Evolutionary conservation across 2,888 invertebrate genomes (phyloP), one percentile per base, ranked within the genome.

Genomic region (Bombylius discolor): DNA sequence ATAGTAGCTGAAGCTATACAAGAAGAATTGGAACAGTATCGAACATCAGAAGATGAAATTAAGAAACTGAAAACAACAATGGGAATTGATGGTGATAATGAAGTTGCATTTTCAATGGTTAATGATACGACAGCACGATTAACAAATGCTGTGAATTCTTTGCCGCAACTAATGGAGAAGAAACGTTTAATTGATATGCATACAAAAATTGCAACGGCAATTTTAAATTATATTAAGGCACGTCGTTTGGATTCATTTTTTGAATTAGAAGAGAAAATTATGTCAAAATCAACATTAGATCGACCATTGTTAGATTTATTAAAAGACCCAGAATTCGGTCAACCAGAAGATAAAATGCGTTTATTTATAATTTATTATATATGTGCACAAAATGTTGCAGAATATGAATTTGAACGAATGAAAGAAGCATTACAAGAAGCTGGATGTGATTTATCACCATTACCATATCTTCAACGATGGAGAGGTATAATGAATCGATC

Each of bases 101-200:
- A 96, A 68, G 81, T 87, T 23, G 92, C 93, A 3, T 77, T 87
- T 56, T 85, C 88, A 33, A 80, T 95, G 82, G 85, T 98, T 42
- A 89, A 89, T 49, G 93, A 94, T 70, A 94, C 93, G 65, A 96
- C 96, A 1, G 90, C 92, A 44, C 85, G 89, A 63, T 80, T 99
- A 32, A 97, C 97, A 1, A 91, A 85, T 58, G 97, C 98, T 32
- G 95, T 99, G 9, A 90, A 92, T 72, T 96, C 95, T 0, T 77
- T 99, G 65, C 99, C 99, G 0, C 96, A 97, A 69, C 78, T 99
- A 34, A 81, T 99, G 74, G 98, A 98, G 73, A 95, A 92, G 78
- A 99, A 99, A 72, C 80, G 96, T 46, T 80, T 98, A 13, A 95
- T 99, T 64, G 99, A 99, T 69, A 93, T 97, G 90, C 99, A 99